Conservation (phyloP, 2,888 invertebrate species). For the Machimus rusticus region DNA sequence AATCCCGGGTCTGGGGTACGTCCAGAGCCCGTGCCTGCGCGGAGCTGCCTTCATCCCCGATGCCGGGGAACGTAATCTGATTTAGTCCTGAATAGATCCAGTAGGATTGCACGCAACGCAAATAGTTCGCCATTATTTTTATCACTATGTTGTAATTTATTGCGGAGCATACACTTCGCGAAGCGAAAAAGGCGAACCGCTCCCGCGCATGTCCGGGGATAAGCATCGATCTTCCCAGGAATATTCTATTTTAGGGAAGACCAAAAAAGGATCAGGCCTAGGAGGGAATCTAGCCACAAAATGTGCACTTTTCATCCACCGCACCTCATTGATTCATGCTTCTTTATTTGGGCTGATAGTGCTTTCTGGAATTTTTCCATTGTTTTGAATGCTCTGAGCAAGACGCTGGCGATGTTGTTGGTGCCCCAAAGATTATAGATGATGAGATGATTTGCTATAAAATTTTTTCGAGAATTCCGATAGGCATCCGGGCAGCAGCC, state of each 20-base stretch:
- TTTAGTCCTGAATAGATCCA: not conserved
- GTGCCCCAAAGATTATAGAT: not conserved
- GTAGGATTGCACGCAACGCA: not conserved
- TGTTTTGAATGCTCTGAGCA: not conserved
- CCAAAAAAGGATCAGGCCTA: not conserved
- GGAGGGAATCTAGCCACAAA: not conserved
- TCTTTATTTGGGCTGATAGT: not conserved
- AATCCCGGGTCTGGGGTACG: not conserved
- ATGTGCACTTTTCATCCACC: not conserved
- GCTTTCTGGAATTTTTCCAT: not conserved
- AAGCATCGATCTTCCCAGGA: not conserved
- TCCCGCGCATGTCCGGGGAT: not conserved
- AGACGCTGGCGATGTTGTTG: not conserved
- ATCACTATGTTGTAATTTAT: not conserved
- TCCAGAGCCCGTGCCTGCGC: not conserved
- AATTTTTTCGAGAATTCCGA: not conserved
- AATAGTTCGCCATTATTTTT: constrained; percentile 18
- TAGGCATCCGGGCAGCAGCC: not conserved
- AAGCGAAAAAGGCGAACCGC: not conserved
- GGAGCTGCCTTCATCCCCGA: not conserved
- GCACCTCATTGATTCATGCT: not conserved
- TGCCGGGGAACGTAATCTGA: not conserved
- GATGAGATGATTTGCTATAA: not conserved
- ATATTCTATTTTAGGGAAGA: not conserved
- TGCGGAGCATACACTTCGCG: not conserved